Conservation (phyloP, 2,888 invertebrate genomes). For the Drepana falcataria region DNA sequence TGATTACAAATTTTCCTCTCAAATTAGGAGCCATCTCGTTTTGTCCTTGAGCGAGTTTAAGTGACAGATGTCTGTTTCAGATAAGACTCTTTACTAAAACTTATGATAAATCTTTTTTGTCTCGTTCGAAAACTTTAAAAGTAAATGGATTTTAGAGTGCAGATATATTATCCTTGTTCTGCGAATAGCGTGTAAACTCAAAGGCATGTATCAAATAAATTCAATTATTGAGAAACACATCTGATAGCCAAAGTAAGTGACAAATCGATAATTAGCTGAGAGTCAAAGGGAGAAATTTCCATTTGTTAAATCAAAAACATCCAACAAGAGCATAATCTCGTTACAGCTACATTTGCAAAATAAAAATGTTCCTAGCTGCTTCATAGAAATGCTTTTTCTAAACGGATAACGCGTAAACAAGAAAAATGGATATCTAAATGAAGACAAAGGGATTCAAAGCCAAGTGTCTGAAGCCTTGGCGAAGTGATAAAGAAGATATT, state of each 20-base stretch:
- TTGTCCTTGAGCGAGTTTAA: background rate
- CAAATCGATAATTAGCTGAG: background rate
- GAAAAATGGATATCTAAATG: constrained; percentile 59
- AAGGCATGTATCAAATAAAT: background rate
- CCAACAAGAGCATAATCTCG: background rate
- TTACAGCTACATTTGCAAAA: constrained; percentile 23
- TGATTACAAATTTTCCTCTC: constrained; percentile 3
- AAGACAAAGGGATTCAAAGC: constrained; percentile 51
- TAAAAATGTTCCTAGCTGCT: constrained; percentile 19
- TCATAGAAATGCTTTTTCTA: constrained; percentile 28
- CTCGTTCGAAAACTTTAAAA: background rate
- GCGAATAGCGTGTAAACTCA: too few species aligned
- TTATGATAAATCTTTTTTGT: background rate
- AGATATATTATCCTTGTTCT: too few species aligned
- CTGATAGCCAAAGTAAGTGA: background rate
- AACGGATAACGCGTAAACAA: constrained; percentile 52
- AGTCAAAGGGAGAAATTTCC: background rate
- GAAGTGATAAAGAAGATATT: constrained; percentile 51
- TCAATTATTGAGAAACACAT: background rate
- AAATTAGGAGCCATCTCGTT: background rate
- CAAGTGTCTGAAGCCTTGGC: constrained; percentile 31
- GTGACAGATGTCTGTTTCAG: too few species aligned
- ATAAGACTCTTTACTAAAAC: background rate
- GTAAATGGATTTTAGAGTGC: too few species aligned
- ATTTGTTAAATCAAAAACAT: background rate